Evolutionary conservation across 2,113 vertebrate genomes (phyloP), one percentile per base, ranked within the genome.

Genomic region (Xiphophorus couchianus): DNA sequence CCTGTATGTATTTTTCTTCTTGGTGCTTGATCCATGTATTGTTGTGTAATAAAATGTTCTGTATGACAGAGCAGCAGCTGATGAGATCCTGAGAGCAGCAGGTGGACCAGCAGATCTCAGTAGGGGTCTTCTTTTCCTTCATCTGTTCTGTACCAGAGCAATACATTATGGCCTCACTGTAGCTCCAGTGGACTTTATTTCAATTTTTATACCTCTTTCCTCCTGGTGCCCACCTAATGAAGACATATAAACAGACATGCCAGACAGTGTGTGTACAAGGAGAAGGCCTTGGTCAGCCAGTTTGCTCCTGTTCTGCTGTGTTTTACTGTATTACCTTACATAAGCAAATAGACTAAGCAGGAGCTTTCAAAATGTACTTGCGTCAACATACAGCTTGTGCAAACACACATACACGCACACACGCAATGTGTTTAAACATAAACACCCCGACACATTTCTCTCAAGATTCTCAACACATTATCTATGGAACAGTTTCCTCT

Each of bases 241-340:
- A 66, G 66, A 66, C 73, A 42, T 58, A 61, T 58, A 63, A 73
- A 76, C 64, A 54, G 64, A 78, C 69, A 71, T 3, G 42, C 71
- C 61, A 69, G 37, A 72, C 42, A 39, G 31, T 70, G 65, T 66
- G 69, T 71, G 83, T 83, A 62, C 31, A 67, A 89, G 80, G 83
- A 71, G 77, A 83, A 72, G 81, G 73, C 81, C 75, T 78, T 73
- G 77, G 83, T 83, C 83, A 83, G 77, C 79, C 78, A 71, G 83
- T 88, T 87, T 74, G 65, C 78, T 84, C 82, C 82, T 82, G 85
- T 71, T 85, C 71, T 77, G 76, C 64, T 82, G 62, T 73, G 69
- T 88, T 85, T 77, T 86, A 83, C 74, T 77, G 69, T 77, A 62
- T 74, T 76, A 54, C 27, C 82, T 90, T 87, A 90, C 80, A 85